Evolutionary conservation across 2,888 invertebrate genomes (phyloP).

Genomic region (Rhingia rostrata): DNA sequence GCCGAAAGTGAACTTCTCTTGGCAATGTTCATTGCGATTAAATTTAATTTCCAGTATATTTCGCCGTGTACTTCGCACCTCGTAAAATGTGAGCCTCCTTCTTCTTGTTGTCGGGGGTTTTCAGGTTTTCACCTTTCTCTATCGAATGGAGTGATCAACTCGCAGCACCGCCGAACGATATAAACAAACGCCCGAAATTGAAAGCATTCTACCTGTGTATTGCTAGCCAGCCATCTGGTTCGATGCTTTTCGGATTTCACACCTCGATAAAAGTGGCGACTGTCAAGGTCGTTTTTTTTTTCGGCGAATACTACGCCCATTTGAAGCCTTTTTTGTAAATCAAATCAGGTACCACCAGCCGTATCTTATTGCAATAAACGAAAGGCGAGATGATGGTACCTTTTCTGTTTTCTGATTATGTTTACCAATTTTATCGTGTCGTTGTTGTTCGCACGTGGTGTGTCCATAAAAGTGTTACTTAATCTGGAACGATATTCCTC

Average conservation of each 20-base stretch:
- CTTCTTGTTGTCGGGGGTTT: not conserved
- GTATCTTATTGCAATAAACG: constrained; percentile 66
- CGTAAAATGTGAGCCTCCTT: constrained; percentile 49
- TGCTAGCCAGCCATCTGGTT: constrained; percentile 37
- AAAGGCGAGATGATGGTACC: constrained; percentile 33
- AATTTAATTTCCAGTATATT: constrained; percentile 74
- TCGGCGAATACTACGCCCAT: constrained; percentile 14
- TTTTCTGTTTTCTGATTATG: constrained; percentile 4
- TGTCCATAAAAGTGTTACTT: constrained; percentile 60
- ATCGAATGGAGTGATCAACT: constrained; percentile 62
- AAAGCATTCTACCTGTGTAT: constrained; percentile 42
- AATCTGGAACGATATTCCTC: constrained; percentile 63
- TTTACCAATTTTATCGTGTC: constrained; percentile 34
- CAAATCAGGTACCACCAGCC: constrained; percentile 65
- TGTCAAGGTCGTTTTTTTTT: constrained; percentile 48
- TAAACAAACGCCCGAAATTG: constrained; percentile 55
- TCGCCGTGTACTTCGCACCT: constrained; percentile 73
- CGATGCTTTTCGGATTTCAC: constrained; percentile 17
- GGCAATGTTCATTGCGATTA: constrained; percentile 68
- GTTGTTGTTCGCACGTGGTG: constrained; percentile 14
- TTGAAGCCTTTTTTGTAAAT: constrained; percentile 58
- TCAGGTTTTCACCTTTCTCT: constrained; percentile 12
- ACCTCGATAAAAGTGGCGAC: constrained; percentile 6
- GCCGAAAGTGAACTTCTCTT: constrained; percentile 55
- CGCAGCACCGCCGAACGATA: constrained; percentile 35